Conservation (phyloP, 1,140 invertebrate genomes). For the Brevipalpus yothersi region DNA sequence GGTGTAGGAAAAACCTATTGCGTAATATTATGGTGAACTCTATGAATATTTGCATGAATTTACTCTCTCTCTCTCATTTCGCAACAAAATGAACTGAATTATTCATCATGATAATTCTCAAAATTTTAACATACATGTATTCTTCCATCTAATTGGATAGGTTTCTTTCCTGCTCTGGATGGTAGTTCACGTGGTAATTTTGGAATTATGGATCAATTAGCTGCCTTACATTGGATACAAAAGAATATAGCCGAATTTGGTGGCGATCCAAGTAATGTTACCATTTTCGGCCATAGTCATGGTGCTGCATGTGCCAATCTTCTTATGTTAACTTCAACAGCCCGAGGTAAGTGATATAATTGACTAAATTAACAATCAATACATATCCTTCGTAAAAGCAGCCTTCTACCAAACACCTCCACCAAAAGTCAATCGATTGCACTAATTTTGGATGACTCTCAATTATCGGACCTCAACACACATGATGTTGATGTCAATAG, state of each 20-base stretch:
- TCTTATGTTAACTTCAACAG: constrained; percentile 14
- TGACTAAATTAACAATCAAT: background rate
- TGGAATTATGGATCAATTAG: constrained; percentile 80
- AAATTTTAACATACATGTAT: background rate
- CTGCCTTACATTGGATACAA: constrained; percentile 53
- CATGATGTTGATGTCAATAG: no score
- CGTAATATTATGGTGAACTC: no score
- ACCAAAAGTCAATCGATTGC: no score
- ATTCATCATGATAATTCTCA: background rate
- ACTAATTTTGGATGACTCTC: no score
- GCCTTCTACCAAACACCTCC: no score
- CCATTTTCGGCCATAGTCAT: constrained; percentile 20
- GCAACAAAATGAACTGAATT: background rate
- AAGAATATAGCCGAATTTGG: constrained; percentile 30
- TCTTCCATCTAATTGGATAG: constrained; percentile 30
- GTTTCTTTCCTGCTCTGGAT: constrained; percentile 56
- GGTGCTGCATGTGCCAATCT: constrained; percentile 19
- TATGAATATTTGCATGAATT: background rate
- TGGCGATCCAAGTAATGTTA: constrained; percentile 23
- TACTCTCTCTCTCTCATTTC: background rate
- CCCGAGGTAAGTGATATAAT: constrained; percentile 23
- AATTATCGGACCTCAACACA: no score
- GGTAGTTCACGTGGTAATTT: constrained; percentile 68
- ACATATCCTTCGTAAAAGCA: no score
- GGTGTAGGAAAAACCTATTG: no score